Evolutionary conservation across 2,888 invertebrate genomes (phyloP), one percentile per base, ranked within the genome.

Genomic region (Nebria brevicollis): DNA sequence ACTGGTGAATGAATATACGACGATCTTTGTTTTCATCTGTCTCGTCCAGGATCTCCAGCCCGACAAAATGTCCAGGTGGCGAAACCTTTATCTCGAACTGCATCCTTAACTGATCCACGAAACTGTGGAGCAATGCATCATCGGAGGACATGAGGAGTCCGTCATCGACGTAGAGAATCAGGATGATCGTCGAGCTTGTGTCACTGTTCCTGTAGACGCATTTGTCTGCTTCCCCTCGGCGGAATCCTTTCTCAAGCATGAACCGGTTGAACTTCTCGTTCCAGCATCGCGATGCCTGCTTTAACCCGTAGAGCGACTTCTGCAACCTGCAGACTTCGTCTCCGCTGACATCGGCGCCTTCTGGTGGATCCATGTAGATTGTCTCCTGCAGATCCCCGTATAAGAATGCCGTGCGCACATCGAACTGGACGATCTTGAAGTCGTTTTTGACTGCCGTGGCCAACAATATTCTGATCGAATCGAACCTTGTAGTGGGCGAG

Each of bases 221-320:
- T 20, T 20, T 20, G 20, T 20, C 20, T 20, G 20, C 20, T 77
- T 77, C 66, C 10, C 43, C 43, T 0, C 43, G 43, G 6, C 6
- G 6, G 43, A 43, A 43, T 43, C 43, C 43, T 43, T 43, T 6
- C 8, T 42, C 20, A 0, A 42, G 0, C 77, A 77, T 68, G 34
- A 83, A 83, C 10, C 73, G 65, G 64, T 65, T 78, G 26, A 83
- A 82, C 42, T 81, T 84, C 0, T 26, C 10, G 65, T 84, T 84
- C 82, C 84, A 84, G 78, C 83, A 84, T 64, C 82, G 79, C 26
- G 83, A 82, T 64, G 83, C 42, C 73, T 84, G 83, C 43, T 83
- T 83, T 15, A 84, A 20, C 20, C 20, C 20, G 1, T 20, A 20
- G 20, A 20, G 20, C 20, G 20, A 20, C 20, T 20, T 20, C 20